Evolutionary conservation across 2,113 vertebrate species (phyloP).

Genomic region (Grammomys surdaster): DNA sequence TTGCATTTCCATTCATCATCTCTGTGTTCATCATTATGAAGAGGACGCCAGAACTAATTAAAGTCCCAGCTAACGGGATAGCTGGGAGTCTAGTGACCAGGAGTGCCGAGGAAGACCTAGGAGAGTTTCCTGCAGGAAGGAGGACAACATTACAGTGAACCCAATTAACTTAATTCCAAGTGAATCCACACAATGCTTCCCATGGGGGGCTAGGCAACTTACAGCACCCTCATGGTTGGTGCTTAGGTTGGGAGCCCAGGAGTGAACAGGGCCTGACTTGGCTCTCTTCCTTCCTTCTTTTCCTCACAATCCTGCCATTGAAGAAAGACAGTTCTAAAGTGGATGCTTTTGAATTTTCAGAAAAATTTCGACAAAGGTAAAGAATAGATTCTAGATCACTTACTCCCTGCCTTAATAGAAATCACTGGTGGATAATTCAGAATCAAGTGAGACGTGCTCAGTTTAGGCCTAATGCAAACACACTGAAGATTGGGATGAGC

Average conservation of each 20-base stretch:
- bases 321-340: neutral
- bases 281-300: fast-evolving
- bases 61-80: constrained; percentile 95
- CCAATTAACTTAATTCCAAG: constrained; percentile 95
- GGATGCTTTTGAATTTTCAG: neutral
- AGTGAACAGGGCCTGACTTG: neutral
- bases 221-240: fast-evolving
- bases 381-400: neutral
- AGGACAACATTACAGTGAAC: constrained; percentile 92
- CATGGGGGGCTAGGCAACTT: constrained; percentile 86
- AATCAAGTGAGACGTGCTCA: fast-evolving
- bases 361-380: neutral
- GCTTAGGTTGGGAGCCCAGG: neutral
- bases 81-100: constrained; percentile 90
- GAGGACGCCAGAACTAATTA: constrained; percentile 99
- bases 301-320: fast-evolving
- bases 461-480: fast-evolving
- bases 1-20: constrained; percentile 99
- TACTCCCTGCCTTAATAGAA: neutral
- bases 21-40: constrained; percentile 95
- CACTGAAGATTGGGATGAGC: neutral
- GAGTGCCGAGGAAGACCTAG: constrained; percentile 87
- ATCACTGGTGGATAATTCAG: neutral
- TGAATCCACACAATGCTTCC: constrained; percentile 91
- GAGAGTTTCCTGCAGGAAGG: constrained; percentile 92